Evolutionary conservation across 2,797 vertebrate species (phyloP).

Genomic region (Neopelma chrysocephalum): DNA sequence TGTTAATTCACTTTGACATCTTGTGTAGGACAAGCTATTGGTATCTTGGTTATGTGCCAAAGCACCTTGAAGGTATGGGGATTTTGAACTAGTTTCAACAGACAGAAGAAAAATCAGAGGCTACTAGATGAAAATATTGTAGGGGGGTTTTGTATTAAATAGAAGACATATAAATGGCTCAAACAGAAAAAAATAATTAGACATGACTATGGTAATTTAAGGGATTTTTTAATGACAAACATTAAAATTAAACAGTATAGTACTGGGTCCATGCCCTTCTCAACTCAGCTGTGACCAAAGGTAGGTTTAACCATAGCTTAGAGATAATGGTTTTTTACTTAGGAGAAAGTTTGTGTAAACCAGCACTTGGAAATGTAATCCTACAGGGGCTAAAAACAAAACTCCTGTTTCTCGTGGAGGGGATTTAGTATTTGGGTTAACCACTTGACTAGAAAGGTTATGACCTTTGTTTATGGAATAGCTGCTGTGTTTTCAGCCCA

Average conservation of each 20-base stretch:
- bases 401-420: background rate
- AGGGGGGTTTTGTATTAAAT: background rate
- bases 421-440: constrained; percentile 35
- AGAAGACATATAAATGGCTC: background rate
- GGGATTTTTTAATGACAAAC: background rate
- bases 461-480: constrained; percentile 27
- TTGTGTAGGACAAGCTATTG: background rate
- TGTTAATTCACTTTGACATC: constrained; percentile 5
- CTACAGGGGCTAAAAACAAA: background rate
- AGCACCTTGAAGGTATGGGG: background rate
- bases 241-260: background rate
- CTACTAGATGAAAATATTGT: background rate
- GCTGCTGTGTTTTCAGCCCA: constrained; percentile 12
- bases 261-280: background rate
- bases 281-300: background rate
- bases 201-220: background rate
- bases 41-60: background rate
- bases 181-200: background rate
- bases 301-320: background rate
- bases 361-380: background rate
- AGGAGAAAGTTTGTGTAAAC: background rate
- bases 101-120: background rate
- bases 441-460: constrained; percentile 15
- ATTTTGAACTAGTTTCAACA: background rate
- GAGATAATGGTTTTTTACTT: background rate